Base-by-base conservation (phyloP, 23 tunicate genomes). In the Ciona savignyi region DNA sequence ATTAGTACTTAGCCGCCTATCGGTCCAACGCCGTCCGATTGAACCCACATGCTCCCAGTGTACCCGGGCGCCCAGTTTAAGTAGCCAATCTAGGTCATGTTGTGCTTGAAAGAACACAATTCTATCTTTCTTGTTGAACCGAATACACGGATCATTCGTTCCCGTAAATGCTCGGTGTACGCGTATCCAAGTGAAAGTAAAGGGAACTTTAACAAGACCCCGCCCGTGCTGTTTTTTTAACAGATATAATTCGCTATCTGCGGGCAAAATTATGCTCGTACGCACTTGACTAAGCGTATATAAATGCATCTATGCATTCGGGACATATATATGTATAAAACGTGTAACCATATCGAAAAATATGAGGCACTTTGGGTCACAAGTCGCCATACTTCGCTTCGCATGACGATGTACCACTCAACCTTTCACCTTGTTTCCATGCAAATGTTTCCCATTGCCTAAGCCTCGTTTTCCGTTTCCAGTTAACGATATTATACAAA, bases 11-110 rank as follows among this genome's bases (percentile, higher is more conserved):
- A 42, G 56, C 56, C 56, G 56, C 9, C 56, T 15, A 42, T 9
- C 56, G 11, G 56, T 15, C 56, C 56, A 6, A 9, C 9, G 56
- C 15, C 11, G 56, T 42, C 56, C 9, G n/a, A 6, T 9, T 42
- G 56, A 42, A 42, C 56, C 56, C 56, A 15, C 56, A 42, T 15
- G 56, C 9, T 6, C 56, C 56, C 56, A 42, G 56, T 42, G 9
- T 42, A 42, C 56, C 56, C 56, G 56, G 56, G 56, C 15, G 56
- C 15, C 15, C 11, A 42, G 56, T 6, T n/a, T 42, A 42, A 42
- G 56, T 42, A 42, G 56, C 56, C 56, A 42, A 42, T 42, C 56
- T 42, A 42, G 56, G 56, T 42, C 56, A 42, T 42, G 56, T 42
- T 42, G 56, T 42, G 56, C 56, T 42, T 42, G 56, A 42, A 42